Base-by-base conservation (phyloP, 2,797 vertebrate genomes). In the Rhinichthys osculus region DNA sequence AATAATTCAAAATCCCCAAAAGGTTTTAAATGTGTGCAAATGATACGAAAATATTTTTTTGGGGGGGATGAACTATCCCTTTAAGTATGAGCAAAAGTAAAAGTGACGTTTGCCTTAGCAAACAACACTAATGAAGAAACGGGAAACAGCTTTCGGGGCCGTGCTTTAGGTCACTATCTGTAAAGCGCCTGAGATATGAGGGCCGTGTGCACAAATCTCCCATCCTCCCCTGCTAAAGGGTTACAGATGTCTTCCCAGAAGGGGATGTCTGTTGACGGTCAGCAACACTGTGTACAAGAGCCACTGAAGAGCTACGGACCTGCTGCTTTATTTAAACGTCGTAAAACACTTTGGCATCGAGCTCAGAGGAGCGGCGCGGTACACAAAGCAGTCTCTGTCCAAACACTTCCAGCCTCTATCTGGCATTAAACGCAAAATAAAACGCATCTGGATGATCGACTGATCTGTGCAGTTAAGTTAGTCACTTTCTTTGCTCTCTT, bases 241-340 rank as follows among this genome's bases (percentile, higher is more conserved):
- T 89, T 89, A 84, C 89, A 90, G 88, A 87, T 88, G 88, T 86
- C 85, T 91, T 90, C 86, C 90, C 72, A 86, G 86, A 90, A 89
- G 71, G 84, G 72, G 84, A 64, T 33, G 74, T 89, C 87, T 89
- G 86, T 76, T 88, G 85, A 90, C 87, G 87, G 87, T 92, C 91
- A 88, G 76, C 62, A 77, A 76, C 88, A 77, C 77, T 64, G 70
- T 62, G 64, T 70, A 80, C 35, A 23, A 78, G 67, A 47, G 80
- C 54, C 73, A 81, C 40, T 70, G 47, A 40, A 81, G 17, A 47
- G 72, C 57, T 76, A 85, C 76, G 85, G 74, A 87, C 81, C 59
- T 70, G 85, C 88, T 87, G 81, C 82, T 72, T 87, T 87, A 85
- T 90, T 89, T 88, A 89, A 88, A 87, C 83, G 62, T 54, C 42